Evolutionary conservation across 2,888 invertebrate genomes (phyloP), one percentile per base, ranked within the genome.

Genomic region (Drosophila leonis): DNA sequence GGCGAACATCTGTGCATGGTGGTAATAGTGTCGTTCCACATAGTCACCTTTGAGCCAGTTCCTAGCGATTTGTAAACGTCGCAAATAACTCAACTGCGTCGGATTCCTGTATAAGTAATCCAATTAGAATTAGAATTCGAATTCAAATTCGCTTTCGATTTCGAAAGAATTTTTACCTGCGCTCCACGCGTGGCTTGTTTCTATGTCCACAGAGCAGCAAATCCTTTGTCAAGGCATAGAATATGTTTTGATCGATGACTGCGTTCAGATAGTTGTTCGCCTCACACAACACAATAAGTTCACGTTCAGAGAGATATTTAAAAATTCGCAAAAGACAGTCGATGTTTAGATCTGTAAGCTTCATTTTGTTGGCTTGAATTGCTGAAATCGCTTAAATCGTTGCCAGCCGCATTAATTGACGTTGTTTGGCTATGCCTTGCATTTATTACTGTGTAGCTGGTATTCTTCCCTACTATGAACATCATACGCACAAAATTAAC

Each of bases 21-120:
- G 93, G 62, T 94, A 93, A 46, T 94, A 91, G 15, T 92, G 87
- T 35, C 91, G 92, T 72, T 94, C 94, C 15, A 91, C 86, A 79
- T 94, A 95, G 55, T 91, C 91, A 2, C 95, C 95, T 52, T 91
- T 92, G n/a, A 93, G 83, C 95, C 95, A 95, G 82, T 95, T 95
- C n/a, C 92, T 92, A 90, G 86, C 93, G 90, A 90, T 91, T 90
- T 77, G 92, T 76, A 83, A 90, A 55, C 83, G 92, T 79, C 83
- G 93, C 37, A 72, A 92, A 69, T 82, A 91, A 33, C 88, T 92
- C 46, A 87, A 90, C 86, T 87, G 91, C 2, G 75, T 72, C 51
- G 76, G 80, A 37, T 92, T 92, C 65, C 93, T 93, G 1, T 7
- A 12, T 48, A 1, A 48, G 9, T 7, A 6, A 56, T 4, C 4